Conservation (phyloP, 2,797 vertebrate species). For the Parambassis ranga region DNA sequence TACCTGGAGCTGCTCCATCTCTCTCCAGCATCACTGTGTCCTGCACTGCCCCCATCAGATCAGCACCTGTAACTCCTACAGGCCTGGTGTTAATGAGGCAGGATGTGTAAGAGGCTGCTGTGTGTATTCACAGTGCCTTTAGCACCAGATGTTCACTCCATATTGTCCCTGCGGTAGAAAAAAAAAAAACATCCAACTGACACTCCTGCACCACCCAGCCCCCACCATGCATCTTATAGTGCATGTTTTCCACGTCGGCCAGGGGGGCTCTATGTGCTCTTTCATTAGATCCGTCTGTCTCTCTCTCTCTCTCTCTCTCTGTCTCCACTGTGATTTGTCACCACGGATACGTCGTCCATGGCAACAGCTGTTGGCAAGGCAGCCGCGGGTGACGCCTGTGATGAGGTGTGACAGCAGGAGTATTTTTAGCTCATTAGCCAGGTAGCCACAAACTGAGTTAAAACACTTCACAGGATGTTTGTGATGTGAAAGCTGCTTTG, state of each 20-base stretch:
- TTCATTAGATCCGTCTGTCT: conserved; percentile 6
- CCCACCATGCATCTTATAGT: not conserved
- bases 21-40: conserved; percentile 9
- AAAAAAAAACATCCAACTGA: too few species aligned
- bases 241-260: not conserved
- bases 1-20: conserved; percentile 27
- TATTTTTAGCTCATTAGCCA: conserved; percentile 64
- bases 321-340: conserved; percentile 47
- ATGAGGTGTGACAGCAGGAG: conserved; percentile 50
- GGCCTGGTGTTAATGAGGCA: not conserved
- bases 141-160: not conserved
- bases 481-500: not conserved
- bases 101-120: not conserved
- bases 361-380: conserved; percentile 55
- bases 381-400: conserved; percentile 25
- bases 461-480: conserved; percentile 19
- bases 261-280: not conserved
- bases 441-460: conserved; percentile 31
- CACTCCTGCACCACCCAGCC: too few species aligned
- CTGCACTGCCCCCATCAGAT: conserved; percentile 54
- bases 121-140: not conserved
- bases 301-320: conserved; percentile 35
- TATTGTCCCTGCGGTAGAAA: not conserved
- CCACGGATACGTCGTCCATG: conserved; percentile 28
- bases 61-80: not conserved